Percentiles rank a stretch among this genome's conserved stretches.
These are phyloP conservation scores for Dolichotis patagonum DNA, from an alignment of 2,113 vertebrate species.

Conservation along the genomic window DNA sequence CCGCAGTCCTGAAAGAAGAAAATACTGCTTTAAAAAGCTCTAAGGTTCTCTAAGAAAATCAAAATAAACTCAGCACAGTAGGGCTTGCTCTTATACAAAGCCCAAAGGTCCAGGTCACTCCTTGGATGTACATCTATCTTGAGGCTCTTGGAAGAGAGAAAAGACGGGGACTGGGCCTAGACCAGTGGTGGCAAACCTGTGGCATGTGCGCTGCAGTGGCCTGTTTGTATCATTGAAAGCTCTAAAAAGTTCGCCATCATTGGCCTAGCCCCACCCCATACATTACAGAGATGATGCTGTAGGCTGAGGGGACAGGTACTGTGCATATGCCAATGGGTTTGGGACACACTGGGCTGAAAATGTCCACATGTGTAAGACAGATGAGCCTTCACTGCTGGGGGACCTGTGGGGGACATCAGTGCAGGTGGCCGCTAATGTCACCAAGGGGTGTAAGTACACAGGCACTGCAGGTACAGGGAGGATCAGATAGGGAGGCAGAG, in stretches of 20 bases:
- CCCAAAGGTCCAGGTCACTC: not conserved
- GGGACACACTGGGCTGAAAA: not conserved
- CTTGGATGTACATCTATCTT: not conserved
- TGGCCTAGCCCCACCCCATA: not conserved
- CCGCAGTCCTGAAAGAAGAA: slow-evolving; percentile 90
- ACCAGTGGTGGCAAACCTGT: not conserved
- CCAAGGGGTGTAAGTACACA: not conserved
- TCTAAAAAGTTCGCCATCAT: not conserved
- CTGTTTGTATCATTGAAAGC: not conserved
- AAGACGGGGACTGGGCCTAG: not conserved
- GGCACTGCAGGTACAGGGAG: not conserved
- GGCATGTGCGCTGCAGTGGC: not conserved
- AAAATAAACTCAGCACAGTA: not conserved
- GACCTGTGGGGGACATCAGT: not conserved
- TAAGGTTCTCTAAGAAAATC: not conserved
- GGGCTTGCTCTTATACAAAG: not conserved
- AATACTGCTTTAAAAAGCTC: slow-evolving; percentile 58
- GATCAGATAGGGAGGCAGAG: not conserved
- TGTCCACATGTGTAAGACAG: not conserved
- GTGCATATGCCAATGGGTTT: not conserved
- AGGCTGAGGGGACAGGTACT: not conserved
- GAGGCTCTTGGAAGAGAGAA: not conserved
- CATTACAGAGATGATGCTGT: not conserved
- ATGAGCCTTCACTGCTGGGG: not conserved
- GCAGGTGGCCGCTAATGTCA: not conserved